Evolutionary conservation across 2,113 vertebrate species (phyloP).

Genomic region (Toxostoma redivivum): DNA sequence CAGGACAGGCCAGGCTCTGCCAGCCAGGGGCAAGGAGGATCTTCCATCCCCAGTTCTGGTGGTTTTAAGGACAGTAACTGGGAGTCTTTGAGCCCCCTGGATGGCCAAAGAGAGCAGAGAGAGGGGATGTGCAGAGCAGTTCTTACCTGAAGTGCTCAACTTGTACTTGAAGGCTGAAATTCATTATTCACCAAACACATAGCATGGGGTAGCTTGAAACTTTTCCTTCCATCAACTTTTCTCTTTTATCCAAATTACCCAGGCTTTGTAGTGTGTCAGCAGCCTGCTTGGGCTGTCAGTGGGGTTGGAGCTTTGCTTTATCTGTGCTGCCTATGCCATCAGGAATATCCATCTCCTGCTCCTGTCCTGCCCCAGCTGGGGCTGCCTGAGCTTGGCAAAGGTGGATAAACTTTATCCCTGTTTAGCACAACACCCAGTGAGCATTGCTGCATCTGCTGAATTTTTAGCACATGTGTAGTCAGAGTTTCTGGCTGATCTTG

Average conservation of each 20-base stretch:
- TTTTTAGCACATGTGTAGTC: not conserved
- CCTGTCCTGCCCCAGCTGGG: rapidly evolving
- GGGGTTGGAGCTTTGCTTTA: not conserved
- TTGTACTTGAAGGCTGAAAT: not conserved
- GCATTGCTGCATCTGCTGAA: not conserved
- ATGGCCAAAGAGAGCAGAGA: not conserved
- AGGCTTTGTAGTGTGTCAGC: not conserved
- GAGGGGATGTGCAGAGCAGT: not conserved
- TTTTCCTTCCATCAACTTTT: not conserved
- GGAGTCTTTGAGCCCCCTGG: not conserved
- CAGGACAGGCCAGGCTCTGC: not conserved
- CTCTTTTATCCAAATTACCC: not conserved
- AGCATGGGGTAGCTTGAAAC: not conserved
- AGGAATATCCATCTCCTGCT: not conserved
- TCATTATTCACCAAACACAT: not conserved
- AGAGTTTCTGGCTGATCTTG: not conserved
- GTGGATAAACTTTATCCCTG: not conserved
- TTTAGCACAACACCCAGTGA: not conserved
- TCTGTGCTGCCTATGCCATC: not conserved
- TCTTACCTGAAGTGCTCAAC: rapidly evolving
- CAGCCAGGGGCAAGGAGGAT: not conserved
- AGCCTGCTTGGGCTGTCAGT: not conserved
- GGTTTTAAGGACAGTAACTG: not conserved
- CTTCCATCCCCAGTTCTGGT: not conserved
- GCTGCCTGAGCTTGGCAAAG: not conserved